Evolutionary conservation across 2,113 vertebrate species (phyloP).

Genomic region (Isichthys henryi): DNA sequence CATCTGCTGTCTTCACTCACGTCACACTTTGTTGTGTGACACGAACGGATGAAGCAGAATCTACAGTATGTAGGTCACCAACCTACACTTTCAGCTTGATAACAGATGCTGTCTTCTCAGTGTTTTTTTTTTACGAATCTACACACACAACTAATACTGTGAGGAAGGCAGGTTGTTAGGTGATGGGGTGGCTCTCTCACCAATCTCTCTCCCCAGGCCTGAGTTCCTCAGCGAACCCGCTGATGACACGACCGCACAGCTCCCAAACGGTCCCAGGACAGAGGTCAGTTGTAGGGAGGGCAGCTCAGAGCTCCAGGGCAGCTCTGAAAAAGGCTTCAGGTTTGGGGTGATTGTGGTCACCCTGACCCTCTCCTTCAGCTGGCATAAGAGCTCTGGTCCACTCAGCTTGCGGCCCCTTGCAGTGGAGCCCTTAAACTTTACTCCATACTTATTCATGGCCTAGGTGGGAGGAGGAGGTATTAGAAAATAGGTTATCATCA

Average conservation of each 20-base stretch:
- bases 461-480: constrained; percentile 20
- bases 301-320: constrained; percentile 55
- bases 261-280: constrained; percentile 54
- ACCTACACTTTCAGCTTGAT: constrained; percentile 3
- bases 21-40: not conserved
- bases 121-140: not conserved
- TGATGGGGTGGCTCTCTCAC: constrained; percentile 20
- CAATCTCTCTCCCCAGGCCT: constrained; percentile 56
- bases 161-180: not conserved
- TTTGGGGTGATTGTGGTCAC: constrained; percentile 54
- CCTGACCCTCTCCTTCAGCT: constrained; percentile 50
- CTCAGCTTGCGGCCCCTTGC: constrained; percentile 38
- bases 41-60: not conserved
- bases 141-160: not conserved
- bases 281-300: constrained; percentile 44
- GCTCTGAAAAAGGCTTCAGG: constrained; percentile 50
- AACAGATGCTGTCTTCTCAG: not conserved
- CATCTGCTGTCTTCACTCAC: not conserved
- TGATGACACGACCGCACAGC: constrained; percentile 53
- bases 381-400: constrained; percentile 55
- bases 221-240: constrained; percentile 50
- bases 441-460: constrained; percentile 68
- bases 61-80: not conserved
- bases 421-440: constrained; percentile 36
- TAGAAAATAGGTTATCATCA: not conserved